Base-by-base conservation (phyloP, 1,140 invertebrate species). In the Amyelois transitella region DNA sequence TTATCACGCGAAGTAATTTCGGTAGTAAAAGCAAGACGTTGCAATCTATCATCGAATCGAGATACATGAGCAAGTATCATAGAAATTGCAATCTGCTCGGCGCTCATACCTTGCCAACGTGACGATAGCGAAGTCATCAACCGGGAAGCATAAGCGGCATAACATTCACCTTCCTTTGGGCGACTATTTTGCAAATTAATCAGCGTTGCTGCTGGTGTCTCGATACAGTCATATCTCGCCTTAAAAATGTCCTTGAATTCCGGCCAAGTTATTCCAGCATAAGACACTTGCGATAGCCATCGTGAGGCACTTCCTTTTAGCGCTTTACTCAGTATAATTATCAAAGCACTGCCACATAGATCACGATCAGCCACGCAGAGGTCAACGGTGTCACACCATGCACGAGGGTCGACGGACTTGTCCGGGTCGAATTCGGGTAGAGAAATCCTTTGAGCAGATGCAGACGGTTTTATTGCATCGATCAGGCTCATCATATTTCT, bases 231-330 rank as follows among this genome's bases (percentile, higher is more conserved):
- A 10, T 32, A 32, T 12, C 25, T 32, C 19, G 54, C 21, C 21
- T 14, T 20, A 14, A 48, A 55, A n/a, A 50, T 6, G 14, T 24
- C 21, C 28, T 62, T 56, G 25, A 66, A 62, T 2, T 62, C 20
- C 1, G 7, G 44, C 64, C 64, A 66, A 10, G 50, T 59, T 47
- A 59, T 59, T 10, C 51, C 57, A 32, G 25, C 58, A 21, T 54
- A 64, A 0, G 62, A 45, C 8, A 59, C 50, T 25, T 54, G 51
- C 2, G 58, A 58, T 3, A 65, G 55, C 63, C 58, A 65, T 8
- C 48, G n/a, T 1, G 63, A 65, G 2, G 63, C 63, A 47, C 49
- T 43, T 6, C 58, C 58, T 18, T 58, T 61, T 8, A 66, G 47
- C 6, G 62, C 62, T 8, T 38, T 43, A 22, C 62, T 64, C 24